A percentile compares a stretch with the other conserved stretches of the same genome.
phyloP scores from a whole-genome alignment of 1,140 invertebrate genomes.

The Mycetomoellerius zeteki region DNA sequence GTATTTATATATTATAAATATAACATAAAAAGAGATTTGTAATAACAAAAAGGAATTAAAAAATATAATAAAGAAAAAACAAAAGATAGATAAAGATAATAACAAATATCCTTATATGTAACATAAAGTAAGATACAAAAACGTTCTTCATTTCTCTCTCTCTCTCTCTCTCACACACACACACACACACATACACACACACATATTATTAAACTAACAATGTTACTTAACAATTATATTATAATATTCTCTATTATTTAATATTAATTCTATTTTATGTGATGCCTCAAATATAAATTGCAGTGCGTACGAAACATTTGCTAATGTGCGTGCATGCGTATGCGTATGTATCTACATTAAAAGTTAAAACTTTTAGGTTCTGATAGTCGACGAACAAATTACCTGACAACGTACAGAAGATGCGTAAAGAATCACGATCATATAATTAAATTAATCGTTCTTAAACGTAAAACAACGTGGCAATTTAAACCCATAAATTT shows the following conservation, averaged over 20 bases:
- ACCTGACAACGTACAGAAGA: neutral
- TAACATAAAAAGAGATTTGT: neutral
- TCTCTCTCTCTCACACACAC: neutral
- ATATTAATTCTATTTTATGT: neutral
- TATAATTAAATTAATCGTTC: neutral
- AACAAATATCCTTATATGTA: neutral
- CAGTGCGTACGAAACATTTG: neutral
- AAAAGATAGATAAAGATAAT: neutral
- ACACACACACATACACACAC: too few species aligned
- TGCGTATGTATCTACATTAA: neutral
- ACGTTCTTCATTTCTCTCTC: neutral
- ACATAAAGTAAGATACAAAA: neutral
- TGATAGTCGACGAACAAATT: neutral
- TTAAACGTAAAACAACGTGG: neutral
- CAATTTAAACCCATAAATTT: slow-evolving; percentile 25
- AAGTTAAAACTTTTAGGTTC: neutral
- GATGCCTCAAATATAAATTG: neutral
- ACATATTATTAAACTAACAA: neutral
- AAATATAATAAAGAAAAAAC: neutral
- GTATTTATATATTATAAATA: neutral
- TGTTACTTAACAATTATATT: neutral
- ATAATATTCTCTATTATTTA: neutral
- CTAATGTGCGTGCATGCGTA: too few species aligned
- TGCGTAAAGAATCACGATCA: neutral
- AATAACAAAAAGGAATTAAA: neutral